phyloP scores from a whole-genome alignment of 2,797 vertebrate genomes.

The Artibeus jamaicensis region DNA sequence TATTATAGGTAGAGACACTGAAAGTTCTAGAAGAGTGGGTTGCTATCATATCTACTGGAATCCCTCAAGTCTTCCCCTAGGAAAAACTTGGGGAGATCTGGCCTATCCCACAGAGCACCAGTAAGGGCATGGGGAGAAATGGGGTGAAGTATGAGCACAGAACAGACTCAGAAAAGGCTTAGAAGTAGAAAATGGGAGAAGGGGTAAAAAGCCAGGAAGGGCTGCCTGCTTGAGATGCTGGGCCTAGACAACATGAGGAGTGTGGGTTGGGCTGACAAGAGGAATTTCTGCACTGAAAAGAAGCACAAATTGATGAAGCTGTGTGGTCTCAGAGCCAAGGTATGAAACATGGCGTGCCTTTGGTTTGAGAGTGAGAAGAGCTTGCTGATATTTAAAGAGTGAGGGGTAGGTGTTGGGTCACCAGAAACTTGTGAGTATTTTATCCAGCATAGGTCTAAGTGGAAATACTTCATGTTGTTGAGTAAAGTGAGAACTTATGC shows the following conservation, averaged over 20 bases:
- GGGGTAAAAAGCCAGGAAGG: neutral
- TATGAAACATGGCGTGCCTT: neutral
- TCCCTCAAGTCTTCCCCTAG: neutral
- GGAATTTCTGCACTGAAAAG: neutral
- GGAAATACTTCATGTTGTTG: neutral
- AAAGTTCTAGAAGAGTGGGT: neutral
- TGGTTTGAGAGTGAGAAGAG: neutral
- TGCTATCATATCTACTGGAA: neutral
- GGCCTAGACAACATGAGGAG: neutral
- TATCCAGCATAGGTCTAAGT: neutral
- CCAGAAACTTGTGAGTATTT: neutral
- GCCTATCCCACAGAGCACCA: neutral
- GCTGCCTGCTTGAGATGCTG: neutral
- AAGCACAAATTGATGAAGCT: neutral
- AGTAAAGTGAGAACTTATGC: neutral
- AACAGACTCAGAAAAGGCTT: neutral
- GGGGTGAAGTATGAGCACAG: neutral
- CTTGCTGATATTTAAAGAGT: neutral
- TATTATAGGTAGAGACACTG: neutral
- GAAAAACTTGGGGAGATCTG: neutral
- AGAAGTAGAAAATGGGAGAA: neutral
- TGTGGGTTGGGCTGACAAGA: neutral
- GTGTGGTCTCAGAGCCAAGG: neutral
- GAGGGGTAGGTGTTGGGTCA: neutral
- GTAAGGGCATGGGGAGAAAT: too few relatives aligned